phyloP scores from a whole-genome alignment of 2,888 invertebrate genomes.

The Chrysomela aeneicollis region DNA sequence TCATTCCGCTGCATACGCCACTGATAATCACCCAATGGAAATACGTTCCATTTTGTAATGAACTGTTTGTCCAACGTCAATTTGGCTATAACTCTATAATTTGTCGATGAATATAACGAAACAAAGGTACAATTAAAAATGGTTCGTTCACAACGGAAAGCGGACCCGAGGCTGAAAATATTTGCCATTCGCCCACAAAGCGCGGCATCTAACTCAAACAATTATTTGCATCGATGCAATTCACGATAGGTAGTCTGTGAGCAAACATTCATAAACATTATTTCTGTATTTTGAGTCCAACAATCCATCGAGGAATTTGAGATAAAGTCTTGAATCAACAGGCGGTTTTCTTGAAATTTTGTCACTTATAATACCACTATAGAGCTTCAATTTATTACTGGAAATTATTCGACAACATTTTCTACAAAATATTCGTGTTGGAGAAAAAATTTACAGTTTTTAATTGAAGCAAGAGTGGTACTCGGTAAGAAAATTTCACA shows the following conservation, averaged over 20 bases:
- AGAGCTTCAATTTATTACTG: too few species aligned
- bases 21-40: neutral
- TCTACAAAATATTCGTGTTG: too few species aligned
- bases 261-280: neutral
- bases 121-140: constrained; percentile 14
- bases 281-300: too few species aligned
- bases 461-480: too few species aligned
- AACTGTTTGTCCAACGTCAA: neutral
- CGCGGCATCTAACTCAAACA: constrained; percentile 12
- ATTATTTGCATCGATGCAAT: constrained; percentile 6
- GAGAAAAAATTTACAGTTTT: too few species aligned
- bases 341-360: too few species aligned
- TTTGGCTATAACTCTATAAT: constrained; percentile 10
- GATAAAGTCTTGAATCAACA: too few species aligned
- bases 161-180: constrained; percentile 2
- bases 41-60: neutral
- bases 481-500: too few species aligned
- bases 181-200: constrained; percentile 13
- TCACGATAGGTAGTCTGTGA: neutral
- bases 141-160: constrained; percentile 7
- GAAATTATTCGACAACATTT: too few species aligned
- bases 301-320: too few species aligned
- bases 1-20: neutral
- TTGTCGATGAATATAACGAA: constrained; percentile 12
- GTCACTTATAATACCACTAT: too few species aligned